phyloP scores from a whole-genome alignment of 2,888 invertebrate genomes.

The Eulithis testata region DNA sequence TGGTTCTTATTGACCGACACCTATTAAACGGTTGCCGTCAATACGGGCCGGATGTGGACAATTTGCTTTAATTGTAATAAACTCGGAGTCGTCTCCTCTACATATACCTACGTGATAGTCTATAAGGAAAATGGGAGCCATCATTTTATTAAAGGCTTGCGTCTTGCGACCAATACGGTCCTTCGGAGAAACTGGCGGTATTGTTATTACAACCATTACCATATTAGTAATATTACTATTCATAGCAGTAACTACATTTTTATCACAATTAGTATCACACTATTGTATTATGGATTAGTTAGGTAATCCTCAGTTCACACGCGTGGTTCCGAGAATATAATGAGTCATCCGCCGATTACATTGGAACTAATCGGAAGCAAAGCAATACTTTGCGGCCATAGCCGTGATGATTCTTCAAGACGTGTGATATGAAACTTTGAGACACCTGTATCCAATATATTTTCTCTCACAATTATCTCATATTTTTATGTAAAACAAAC shows the following conservation, averaged over 20 bases:
- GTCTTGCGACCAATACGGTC: background rate
- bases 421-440: background rate
- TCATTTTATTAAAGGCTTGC: conserved; percentile 11
- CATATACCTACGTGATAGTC: conserved; percentile 24
- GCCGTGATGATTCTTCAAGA: conserved; percentile 32
- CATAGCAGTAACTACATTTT: conserved; percentile 10
- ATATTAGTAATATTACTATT: too few species aligned
- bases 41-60: conserved; percentile 78
- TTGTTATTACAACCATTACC: background rate
- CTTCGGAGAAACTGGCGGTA: conserved; percentile 8
- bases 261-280: conserved; percentile 16
- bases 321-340: conserved; percentile 56
- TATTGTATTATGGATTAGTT: conserved; percentile 49
- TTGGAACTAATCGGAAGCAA: conserved; percentile 39
- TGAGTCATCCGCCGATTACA: conserved; percentile 59
- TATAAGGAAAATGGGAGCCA: conserved; percentile 40
- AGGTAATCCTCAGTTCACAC: conserved; percentile 52
- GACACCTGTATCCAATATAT: too few species aligned
- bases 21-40: conserved; percentile 71
- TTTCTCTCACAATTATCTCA: background rate
- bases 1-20: conserved; percentile 76
- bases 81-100: conserved; percentile 49
- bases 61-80: conserved; percentile 75
- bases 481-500: conserved; percentile 7
- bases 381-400: conserved; percentile 55